Conservation (phyloP, 1,140 invertebrate genomes). For the Tetragonula clypearis region DNA sequence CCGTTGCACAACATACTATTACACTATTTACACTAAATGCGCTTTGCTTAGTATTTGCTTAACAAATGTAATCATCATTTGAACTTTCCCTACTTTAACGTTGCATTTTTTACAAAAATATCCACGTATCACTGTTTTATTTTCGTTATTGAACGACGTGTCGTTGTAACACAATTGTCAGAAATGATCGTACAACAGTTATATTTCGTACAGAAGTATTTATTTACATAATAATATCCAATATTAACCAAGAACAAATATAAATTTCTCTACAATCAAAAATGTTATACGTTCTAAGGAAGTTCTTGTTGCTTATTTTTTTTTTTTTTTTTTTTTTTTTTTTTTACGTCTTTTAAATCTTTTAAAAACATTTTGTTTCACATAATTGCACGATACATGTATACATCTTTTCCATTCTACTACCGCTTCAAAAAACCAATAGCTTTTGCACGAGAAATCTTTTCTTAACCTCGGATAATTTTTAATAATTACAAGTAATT, state of each 20-base stretch:
- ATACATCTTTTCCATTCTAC: not conserved
- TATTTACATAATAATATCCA: not conserved
- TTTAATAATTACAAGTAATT: conserved; percentile 14
- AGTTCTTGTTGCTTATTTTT: not conserved
- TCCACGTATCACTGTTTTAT: not conserved
- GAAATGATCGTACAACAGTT: not conserved
- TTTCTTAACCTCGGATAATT: conserved; percentile 16
- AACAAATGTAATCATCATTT: conserved; percentile 16
- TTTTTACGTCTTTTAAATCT: not conserved
- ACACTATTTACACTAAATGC: conserved; percentile 34
- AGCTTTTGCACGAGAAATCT: conserved; percentile 28
- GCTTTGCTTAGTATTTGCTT: conserved; percentile 55
- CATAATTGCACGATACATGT: conserved; percentile 13
- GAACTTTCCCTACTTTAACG: not conserved
- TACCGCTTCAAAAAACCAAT: not conserved
- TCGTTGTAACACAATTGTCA: not conserved
- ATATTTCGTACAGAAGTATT: not conserved
- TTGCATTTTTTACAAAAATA: not conserved
- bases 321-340: not conserved
- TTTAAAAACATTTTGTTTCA: conserved; percentile 3
- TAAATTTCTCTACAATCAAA: not conserved
- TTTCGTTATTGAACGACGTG: not conserved
- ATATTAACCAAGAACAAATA: not conserved
- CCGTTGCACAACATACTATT: conserved; percentile 31
- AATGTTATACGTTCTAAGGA: not conserved